These are phyloP conservation scores for human DNA, from an alignment of 2,113 vertebrate genomes.

Conservation along the genomic window GRCh38 chr1:31664501-31665000, in stretches of 20 bases:
- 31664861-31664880: not conserved
- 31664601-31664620: not conserved
- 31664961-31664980: not conserved
- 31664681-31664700: not conserved
- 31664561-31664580: not conserved
- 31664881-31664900: not conserved
- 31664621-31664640: accelerated
- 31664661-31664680: not conserved
- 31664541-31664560: not conserved
- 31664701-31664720: not conserved
- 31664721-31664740: not conserved
- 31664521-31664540: not conserved
- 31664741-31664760: not conserved
- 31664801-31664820: not conserved
- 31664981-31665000: not conserved
- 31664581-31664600: not conserved
- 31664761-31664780: not conserved
- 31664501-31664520: not conserved
- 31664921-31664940: not conserved
- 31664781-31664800: not conserved
- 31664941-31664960: not conserved
- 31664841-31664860: not conserved
- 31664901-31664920: too few relatives aligned
- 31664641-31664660: not conserved
- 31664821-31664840: not conserved